Conservation (phyloP, 2,888 invertebrate species). For the Eupithecia abbreviata region DNA sequence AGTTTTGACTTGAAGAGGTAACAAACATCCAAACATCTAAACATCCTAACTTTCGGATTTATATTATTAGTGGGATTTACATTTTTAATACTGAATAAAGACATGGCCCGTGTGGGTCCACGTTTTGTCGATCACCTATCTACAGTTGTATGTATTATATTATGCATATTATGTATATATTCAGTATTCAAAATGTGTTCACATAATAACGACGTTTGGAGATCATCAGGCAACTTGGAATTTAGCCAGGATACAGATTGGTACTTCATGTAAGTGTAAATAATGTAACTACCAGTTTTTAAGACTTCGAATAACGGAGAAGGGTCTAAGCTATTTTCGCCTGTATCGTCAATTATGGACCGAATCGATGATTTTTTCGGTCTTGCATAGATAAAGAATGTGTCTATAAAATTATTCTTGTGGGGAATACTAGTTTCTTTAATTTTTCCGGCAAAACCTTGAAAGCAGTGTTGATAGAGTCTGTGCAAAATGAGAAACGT, state of each 20-base stretch:
- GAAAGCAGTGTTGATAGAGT: no score
- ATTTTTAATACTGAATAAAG: constrained; percentile 45
- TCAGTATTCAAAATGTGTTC: constrained; percentile 18
- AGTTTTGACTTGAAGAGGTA: no score
- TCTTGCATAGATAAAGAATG: not conserved
- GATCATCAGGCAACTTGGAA: constrained; percentile 29
- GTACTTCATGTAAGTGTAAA: constrained; percentile 11
- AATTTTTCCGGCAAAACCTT: no score
- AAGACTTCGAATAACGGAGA: not conserved
- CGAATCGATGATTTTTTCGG: not conserved
- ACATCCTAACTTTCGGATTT: no score
- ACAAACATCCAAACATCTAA: no score
- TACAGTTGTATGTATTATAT: constrained; percentile 20
- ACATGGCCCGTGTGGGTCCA: constrained; percentile 28
- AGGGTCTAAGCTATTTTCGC: not conserved
- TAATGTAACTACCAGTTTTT: constrained; percentile 10
- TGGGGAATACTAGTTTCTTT: no score
- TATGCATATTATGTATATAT: no score
- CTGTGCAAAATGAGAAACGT: no score
- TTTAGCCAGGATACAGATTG: constrained; percentile 24
- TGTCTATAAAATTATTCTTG: no score
- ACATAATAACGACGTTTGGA: constrained; percentile 11
- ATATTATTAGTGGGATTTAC: no score
- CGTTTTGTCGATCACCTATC: constrained; percentile 24
- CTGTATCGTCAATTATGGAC: not conserved